phyloP scores from a whole-genome alignment of 2,113 vertebrate genomes.

The Antechinus stuartii region DNA sequence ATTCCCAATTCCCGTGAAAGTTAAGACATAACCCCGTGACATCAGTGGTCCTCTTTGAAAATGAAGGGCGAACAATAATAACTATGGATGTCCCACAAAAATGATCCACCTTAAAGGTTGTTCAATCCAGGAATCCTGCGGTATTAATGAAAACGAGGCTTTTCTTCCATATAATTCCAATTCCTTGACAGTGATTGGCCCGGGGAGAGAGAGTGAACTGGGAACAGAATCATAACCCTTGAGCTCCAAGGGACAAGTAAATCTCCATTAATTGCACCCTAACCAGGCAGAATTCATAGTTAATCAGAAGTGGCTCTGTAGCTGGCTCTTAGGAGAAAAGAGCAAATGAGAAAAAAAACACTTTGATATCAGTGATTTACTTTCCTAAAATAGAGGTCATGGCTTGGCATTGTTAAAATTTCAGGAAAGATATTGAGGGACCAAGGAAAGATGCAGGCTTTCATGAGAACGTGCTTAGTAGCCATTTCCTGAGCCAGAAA shows the following conservation, averaged over 20 bases:
- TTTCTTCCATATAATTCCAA: constrained; percentile 50
- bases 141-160: constrained; percentile 51
- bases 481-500: constrained; percentile 64
- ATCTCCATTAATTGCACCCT: constrained; percentile 41
- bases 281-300: constrained; percentile 38
- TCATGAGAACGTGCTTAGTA: constrained; percentile 56
- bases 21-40: neutral
- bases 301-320: constrained; percentile 15
- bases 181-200: constrained; percentile 11
- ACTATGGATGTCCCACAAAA: neutral
- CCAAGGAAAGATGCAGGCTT: neutral
- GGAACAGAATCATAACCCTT: neutral
- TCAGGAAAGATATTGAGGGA: neutral
- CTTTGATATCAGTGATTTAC: neutral
- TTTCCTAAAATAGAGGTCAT: neutral
- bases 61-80: neutral
- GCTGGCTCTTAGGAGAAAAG: constrained; percentile 39
- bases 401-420: neutral
- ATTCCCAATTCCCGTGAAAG: neutral
- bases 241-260: constrained; percentile 1
- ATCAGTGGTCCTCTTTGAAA: neutral
- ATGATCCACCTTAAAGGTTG: constrained; percentile 32
- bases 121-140: constrained; percentile 57
- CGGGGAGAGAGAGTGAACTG: neutral
- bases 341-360: constrained; percentile 7